phyloP scores from a whole-genome alignment of 2,797 vertebrate species.

The Hyperoplus lanceolatus region DNA sequence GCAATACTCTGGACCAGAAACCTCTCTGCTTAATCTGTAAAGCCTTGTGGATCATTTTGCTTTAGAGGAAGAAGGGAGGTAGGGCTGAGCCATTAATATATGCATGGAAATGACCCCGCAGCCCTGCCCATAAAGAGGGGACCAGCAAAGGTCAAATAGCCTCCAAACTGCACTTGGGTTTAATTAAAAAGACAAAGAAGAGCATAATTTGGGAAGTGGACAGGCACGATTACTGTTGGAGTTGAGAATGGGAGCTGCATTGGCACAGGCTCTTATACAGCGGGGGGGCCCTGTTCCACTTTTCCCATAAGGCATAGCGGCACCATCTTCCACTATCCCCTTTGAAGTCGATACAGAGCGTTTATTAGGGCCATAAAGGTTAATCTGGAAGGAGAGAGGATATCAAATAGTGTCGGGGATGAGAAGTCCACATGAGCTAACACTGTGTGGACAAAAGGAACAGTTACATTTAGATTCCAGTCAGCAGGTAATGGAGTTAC shows the following conservation, averaged over 20 bases:
- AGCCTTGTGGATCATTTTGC: slow-evolving; percentile 71
- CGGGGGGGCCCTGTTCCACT: slow-evolving; percentile 52
- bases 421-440: slow-evolving; percentile 58
- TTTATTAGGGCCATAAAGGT: slow-evolving; percentile 83
- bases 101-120: slow-evolving; percentile 85
- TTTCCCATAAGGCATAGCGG: slow-evolving; percentile 70
- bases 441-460: slow-evolving; percentile 37
- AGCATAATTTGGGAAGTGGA: slow-evolving; percentile 72
- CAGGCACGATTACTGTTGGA: slow-evolving; percentile 66
- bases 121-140: slow-evolving; percentile 80
- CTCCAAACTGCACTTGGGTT: slow-evolving; percentile 83
- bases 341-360: slow-evolving; percentile 82
- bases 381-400: slow-evolving; percentile 78
- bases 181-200: slow-evolving; percentile 88
- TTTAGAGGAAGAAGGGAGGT: slow-evolving; percentile 59
- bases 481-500: slow-evolving; percentile 75
- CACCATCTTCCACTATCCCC: slow-evolving; percentile 57
- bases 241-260: slow-evolving; percentile 31
- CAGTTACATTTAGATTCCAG: slow-evolving; percentile 59
- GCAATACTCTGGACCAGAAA: slow-evolving; percentile 55
- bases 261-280: slow-evolving; percentile 51
- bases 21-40: slow-evolving; percentile 77
- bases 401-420: slow-evolving; percentile 69
- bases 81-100: slow-evolving; percentile 79
- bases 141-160: slow-evolving; percentile 83